phyloP scores from a whole-genome alignment of 2,113 vertebrate species.

The Canis aureus region DNA sequence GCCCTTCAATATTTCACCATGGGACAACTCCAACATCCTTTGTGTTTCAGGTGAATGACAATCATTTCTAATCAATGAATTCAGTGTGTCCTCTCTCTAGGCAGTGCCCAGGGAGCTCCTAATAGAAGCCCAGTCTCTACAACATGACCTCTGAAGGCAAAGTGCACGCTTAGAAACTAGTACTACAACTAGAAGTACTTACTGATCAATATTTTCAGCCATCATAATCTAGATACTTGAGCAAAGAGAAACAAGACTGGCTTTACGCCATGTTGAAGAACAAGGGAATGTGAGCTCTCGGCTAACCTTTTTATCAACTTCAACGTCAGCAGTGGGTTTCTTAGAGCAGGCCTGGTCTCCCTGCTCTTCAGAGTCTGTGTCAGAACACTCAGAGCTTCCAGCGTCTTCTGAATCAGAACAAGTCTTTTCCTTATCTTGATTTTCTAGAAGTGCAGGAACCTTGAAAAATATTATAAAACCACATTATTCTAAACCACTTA shows the following conservation, averaged over 20 bases:
- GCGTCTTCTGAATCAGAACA: slow-evolving; percentile 86
- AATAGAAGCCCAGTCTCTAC: not conserved
- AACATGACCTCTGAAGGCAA: not conserved
- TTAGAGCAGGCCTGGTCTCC: slow-evolving; percentile 69
- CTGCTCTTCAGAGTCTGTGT: slow-evolving; percentile 81
- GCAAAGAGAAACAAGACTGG: not conserved
- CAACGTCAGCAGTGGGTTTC: slow-evolving; percentile 77
- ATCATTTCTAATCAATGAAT: not conserved
- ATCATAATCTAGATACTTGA: not conserved
- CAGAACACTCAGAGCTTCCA: slow-evolving; percentile 81
- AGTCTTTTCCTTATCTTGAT: slow-evolving; percentile 56
- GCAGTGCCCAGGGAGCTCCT: not conserved
- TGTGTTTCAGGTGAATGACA: not conserved
- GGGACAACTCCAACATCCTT: not conserved
- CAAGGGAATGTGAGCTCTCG: not conserved
- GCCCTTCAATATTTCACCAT: not conserved
- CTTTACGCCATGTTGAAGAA: not conserved
- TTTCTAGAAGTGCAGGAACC: slow-evolving; percentile 95
- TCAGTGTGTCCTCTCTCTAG: not conserved
- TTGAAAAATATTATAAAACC: slow-evolving; percentile 78
- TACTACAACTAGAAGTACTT: not conserved
- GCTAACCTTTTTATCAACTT: slow-evolving; percentile 93
- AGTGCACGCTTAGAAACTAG: not conserved
- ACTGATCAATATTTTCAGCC: not conserved
- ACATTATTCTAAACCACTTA: not conserved